Conservation (phyloP, 2,888 invertebrate genomes). For the Rutpela maculata region DNA sequence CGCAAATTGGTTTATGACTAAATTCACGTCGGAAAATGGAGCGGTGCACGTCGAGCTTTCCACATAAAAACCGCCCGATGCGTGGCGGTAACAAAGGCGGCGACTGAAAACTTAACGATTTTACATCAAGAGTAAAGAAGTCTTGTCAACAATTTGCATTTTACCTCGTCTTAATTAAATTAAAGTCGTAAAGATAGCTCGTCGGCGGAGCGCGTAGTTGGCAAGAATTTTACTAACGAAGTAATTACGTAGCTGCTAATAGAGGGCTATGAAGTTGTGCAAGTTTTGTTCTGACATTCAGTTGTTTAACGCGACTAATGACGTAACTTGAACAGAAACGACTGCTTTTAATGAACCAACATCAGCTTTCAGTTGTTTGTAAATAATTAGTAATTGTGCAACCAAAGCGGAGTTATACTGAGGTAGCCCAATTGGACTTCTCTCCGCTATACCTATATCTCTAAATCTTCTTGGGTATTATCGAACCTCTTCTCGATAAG, state of each 20-base stretch:
- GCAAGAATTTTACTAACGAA: constrained; percentile 74
- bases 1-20: constrained; percentile 12
- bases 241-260: constrained; percentile 73
- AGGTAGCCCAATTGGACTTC: not conserved
- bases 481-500: not conserved
- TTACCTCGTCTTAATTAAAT: constrained; percentile 72
- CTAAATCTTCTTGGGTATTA: not conserved
- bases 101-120: constrained; percentile 59
- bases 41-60: constrained; percentile 11
- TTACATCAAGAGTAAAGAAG: constrained; percentile 66
- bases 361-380: constrained; percentile 61
- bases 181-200: constrained; percentile 71
- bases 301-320: constrained; percentile 78
- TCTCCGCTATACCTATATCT: not conserved
- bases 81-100: constrained; percentile 19
- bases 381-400: constrained; percentile 62
- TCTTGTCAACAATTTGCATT: constrained; percentile 70
- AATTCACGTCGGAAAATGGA: constrained; percentile 15
- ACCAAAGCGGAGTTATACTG: constrained; percentile 22
- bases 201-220: constrained; percentile 68
- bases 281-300: constrained; percentile 71
- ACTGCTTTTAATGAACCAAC: constrained; percentile 77
- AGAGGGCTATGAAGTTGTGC: constrained; percentile 66
- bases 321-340: constrained; percentile 86
- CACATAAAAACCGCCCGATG: not conserved